Conservation (phyloP, 2,888 invertebrate genomes). For the Eristalis pertinax region DNA sequence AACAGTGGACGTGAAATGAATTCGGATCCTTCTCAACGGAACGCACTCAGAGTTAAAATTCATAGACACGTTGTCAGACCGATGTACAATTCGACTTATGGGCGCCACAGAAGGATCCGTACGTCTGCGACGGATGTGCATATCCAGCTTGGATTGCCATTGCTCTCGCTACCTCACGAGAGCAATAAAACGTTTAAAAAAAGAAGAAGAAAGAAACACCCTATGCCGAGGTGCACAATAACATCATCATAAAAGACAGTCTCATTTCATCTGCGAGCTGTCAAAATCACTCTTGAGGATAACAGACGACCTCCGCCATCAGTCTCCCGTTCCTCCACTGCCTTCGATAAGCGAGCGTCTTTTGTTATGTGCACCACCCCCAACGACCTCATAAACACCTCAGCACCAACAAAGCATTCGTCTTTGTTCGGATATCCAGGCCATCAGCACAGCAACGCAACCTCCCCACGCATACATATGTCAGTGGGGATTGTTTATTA, state of each 20-base stretch:
- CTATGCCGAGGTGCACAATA: neutral
- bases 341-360: neutral
- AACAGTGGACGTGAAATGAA: too few relatives aligned
- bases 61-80: too few relatives aligned
- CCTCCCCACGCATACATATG: neutral
- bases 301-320: neutral
- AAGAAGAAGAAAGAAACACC: too few relatives aligned
- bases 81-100: too few relatives aligned
- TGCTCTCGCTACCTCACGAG: too few relatives aligned
- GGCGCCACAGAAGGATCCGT: too few relatives aligned
- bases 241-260: neutral
- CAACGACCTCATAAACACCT: neutral
- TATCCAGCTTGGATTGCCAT: too few relatives aligned
- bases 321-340: neutral
- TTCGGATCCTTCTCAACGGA: too few relatives aligned
- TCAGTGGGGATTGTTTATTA: conserved; percentile 26
- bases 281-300: neutral
- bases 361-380: neutral
- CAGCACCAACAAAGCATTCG: neutral
- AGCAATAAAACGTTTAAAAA: too few relatives aligned
- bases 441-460: neutral
- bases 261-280: neutral
- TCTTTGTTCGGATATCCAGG: neutral
- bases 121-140: too few relatives aligned
- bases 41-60: too few relatives aligned